phyloP scores from a whole-genome alignment of 2,113 vertebrate species.

The Tenebrosternarchus preto region DNA sequence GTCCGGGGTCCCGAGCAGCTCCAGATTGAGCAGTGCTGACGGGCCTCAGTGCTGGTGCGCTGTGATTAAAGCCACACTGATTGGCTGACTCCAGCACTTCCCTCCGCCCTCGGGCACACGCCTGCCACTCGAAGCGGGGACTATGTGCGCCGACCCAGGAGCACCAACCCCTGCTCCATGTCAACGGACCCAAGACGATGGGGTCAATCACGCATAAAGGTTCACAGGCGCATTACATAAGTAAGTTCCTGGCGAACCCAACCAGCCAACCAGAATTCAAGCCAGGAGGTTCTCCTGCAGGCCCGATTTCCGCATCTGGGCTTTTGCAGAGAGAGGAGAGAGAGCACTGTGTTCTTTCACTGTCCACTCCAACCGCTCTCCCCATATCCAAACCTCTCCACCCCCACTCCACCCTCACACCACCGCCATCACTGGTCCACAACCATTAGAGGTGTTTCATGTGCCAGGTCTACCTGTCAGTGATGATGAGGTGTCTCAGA shows the following conservation, averaged over 20 bases:
- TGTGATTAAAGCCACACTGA: conserved; percentile 52
- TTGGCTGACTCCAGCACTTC: conserved; percentile 29
- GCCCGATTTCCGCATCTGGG: background rate
- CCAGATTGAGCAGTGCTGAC: conserved; percentile 52
- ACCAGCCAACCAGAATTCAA: background rate
- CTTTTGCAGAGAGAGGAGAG: conserved; percentile 24
- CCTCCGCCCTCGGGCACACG: conserved; percentile 43
- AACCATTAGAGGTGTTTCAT: conserved; percentile 67
- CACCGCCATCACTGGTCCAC: conserved; percentile 57
- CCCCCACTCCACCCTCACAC: too few species aligned
- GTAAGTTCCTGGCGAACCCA: too few species aligned
- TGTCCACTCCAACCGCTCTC: conserved; percentile 35
- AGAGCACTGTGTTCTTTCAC: conserved; percentile 59
- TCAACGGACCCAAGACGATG: background rate
- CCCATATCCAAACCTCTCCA: too few species aligned
- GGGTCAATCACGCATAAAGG: too few species aligned
- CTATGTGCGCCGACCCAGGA: too few species aligned
- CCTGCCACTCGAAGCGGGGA: background rate
- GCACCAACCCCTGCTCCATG: background rate
- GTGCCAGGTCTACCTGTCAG: conserved; percentile 75
- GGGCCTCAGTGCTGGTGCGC: conserved; percentile 31
- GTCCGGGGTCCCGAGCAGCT: conserved; percentile 59
- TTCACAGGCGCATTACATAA: too few species aligned
- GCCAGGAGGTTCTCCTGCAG: background rate
- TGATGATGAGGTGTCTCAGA: conserved; percentile 64